phyloP scores from a whole-genome alignment of 2,797 vertebrate genomes.

The Neopelma chrysocephalum region DNA sequence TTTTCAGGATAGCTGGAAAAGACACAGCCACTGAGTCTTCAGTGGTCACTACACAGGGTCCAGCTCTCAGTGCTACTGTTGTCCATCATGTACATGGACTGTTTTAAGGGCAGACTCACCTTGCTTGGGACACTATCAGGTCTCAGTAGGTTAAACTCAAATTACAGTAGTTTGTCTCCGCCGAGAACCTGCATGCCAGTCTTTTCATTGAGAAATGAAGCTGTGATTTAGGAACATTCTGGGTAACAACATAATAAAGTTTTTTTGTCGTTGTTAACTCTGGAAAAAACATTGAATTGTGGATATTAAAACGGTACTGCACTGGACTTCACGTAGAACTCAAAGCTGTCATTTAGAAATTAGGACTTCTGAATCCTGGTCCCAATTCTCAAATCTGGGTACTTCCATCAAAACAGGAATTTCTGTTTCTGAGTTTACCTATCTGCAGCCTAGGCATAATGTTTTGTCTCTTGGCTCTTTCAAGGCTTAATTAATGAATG shows the following conservation, averaged over 20 bases:
- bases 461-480: not conserved
- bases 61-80: not conserved
- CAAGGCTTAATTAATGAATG: constrained; percentile 27
- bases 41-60: not conserved
- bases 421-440: not conserved
- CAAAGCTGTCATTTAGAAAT: not conserved
- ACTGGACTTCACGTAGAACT: not conserved
- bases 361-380: not conserved
- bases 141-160: not conserved
- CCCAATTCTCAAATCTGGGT: not conserved
- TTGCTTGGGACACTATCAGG: not conserved
- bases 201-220: not conserved
- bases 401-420: not conserved
- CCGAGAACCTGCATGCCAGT: rapidly evolving
- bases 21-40: not conserved
- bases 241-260: not conserved
- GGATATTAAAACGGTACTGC: not conserved
- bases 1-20: constrained; percentile 3
- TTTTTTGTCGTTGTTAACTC: not conserved
- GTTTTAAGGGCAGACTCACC: not conserved
- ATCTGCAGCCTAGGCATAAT: not conserved
- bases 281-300: not conserved
- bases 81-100: not conserved
- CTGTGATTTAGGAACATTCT: not conserved
- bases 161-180: not conserved